Evolutionary conservation across 1,140 invertebrate species (phyloP).

Genomic region (Parasteatoda tepidariorum): DNA sequence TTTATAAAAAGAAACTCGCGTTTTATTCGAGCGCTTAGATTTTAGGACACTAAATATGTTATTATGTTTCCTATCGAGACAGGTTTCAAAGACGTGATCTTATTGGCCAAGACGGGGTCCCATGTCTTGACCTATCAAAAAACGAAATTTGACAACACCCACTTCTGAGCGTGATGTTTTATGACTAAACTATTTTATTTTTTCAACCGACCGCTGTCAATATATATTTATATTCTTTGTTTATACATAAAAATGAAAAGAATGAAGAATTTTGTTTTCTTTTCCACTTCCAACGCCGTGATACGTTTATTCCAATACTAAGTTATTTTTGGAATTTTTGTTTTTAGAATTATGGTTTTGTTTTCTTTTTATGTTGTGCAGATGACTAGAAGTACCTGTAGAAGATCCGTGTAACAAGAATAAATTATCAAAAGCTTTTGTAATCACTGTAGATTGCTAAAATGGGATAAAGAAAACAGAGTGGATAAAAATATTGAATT

Average conservation of each 20-base stretch:
- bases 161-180: slow-evolving; percentile 17
- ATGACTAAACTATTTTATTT: not conserved
- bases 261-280: too few species aligned
- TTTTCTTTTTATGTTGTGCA: too few species aligned
- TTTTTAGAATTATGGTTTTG: too few species aligned
- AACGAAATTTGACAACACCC: slow-evolving; percentile 50
- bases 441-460: too few species aligned
- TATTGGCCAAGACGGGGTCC: slow-evolving; percentile 30
- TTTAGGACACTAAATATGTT: slow-evolving; percentile 57
- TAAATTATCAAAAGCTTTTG: too few species aligned
- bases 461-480: too few species aligned
- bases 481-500: too few species aligned
- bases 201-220: not conserved
- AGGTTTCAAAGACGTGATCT: slow-evolving; percentile 50
- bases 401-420: too few species aligned
- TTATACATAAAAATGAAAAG: slow-evolving; percentile 22
- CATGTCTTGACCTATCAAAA: slow-evolving; percentile 53
- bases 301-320: too few species aligned
- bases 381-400: too few species aligned
- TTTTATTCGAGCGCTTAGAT: slow-evolving; percentile 37
- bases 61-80: slow-evolving; percentile 56
- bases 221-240: slow-evolving; percentile 1
- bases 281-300: too few species aligned
- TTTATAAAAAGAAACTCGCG: not conserved
- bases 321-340: too few species aligned